Base-by-base conservation (phyloP, 2,888 invertebrate species). In the Cristatella mucedo region DNA sequence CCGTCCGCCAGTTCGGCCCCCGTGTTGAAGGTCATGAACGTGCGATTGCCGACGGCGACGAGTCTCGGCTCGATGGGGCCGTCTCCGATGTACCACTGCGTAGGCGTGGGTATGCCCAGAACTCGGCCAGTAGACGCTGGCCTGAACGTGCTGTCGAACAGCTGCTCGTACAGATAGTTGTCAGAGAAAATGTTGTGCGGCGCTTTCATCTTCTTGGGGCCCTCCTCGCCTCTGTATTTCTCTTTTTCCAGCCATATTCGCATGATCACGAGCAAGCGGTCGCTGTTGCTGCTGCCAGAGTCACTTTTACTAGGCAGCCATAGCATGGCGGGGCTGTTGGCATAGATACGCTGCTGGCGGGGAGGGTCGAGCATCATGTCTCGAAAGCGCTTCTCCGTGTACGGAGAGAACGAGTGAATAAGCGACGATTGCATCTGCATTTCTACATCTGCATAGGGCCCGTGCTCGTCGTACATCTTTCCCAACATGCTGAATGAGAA, bases 281-380 rank as follows among this genome's bases (percentile, higher is more conserved):
- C 42, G 5, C 41, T 38, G 40, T 42, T 34, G 50, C 51, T 48
- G 29, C 41, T 24, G 29, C 49, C 41, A 20, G 52, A 50, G 7
- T 50, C 50, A 41, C 50, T 52, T 41, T 49, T 52, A n/a, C n/a
- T n/a, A n/a, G n/a, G n/a, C n/a, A n/a, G 34, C 52, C 50, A 49
- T 29, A 43, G 19, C 24, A 52, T 42, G 20, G 52, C 52, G 6
- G 52, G 52, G 40, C 51, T 52, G 43, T 50, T 52, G 33, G 50
- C 52, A 33, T 41, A 46, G 38, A 46, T 49, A 36, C 47, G 33
- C 21, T 52, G 43, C 18, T 46, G 48, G 20, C 45, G 37, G 5
- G 47, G 38, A n/a, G 49, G 49, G 32, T 52, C 51, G 7, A 52
- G 15, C 31, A 31, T 31, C 31, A 31, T 31, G 15, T 31, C 31